Conservation (phyloP, 2,888 invertebrate species). For the Pyrgus malvae region DNA sequence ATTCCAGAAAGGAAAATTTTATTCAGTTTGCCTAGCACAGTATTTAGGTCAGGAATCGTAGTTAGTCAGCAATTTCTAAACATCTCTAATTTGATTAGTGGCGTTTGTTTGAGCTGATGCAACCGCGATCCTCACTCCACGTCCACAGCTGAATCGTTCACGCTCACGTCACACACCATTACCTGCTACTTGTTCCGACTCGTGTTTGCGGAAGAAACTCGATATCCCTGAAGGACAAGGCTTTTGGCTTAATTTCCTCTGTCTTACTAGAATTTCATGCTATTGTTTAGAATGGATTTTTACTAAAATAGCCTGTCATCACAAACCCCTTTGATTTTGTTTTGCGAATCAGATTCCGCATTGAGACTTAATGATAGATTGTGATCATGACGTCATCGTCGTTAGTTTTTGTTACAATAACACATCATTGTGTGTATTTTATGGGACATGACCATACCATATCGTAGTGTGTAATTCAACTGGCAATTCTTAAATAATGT, state of each 20-base stretch:
- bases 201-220: slow-evolving; percentile 9
- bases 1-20: not conserved
- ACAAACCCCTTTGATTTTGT: too few species aligned
- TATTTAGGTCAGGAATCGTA: not conserved
- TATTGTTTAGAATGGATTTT: not conserved
- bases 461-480: not conserved
- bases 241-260: not conserved
- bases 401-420: too few species aligned
- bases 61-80: slow-evolving; percentile 17
- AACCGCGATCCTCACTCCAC: slow-evolving; percentile 2
- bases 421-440: too few species aligned
- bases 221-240: slow-evolving; percentile 8
- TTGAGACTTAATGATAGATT: too few species aligned
- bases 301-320: too few species aligned
- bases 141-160: not conserved
- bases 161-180: not conserved
- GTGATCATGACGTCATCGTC: too few species aligned
- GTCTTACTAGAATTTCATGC: too few species aligned
- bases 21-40: not conserved
- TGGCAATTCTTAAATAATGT: not conserved
- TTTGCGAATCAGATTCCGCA: too few species aligned
- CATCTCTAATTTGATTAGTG: slow-evolving; percentile 23
- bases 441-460: not conserved
- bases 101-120: slow-evolving; percentile 17
- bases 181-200: slow-evolving; percentile 6